Conservation (phyloP, 2,888 invertebrate species). For the Netelia virgata region DNA sequence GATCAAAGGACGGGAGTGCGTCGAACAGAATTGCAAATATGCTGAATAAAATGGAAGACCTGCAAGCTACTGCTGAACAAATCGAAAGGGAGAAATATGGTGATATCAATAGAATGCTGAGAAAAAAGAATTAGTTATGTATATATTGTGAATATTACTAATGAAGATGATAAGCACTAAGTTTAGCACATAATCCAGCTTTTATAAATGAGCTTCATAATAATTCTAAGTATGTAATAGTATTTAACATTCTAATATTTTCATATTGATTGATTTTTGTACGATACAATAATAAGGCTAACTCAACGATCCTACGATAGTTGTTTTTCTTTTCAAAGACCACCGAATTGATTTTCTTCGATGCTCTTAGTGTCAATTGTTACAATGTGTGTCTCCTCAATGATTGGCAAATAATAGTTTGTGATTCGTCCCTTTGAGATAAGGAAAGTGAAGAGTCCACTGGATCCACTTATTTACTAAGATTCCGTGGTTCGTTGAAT, state of each 20-base stretch:
- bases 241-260: conserved; percentile 48
- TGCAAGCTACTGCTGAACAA: conserved; percentile 74
- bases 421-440: too few relatives aligned
- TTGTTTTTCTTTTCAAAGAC: not conserved
- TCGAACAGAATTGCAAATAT: conserved; percentile 64
- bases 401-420: not conserved
- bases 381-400: not conserved
- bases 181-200: not conserved
- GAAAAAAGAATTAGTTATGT: conserved; percentile 3
- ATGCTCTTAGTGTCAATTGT: not conserved
- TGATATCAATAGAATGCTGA: conserved; percentile 69
- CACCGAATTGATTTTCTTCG: not conserved
- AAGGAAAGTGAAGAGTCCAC: not conserved
- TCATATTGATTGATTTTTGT: conserved; percentile 17
- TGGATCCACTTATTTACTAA: conserved; percentile 7
- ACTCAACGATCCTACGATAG: conserved; percentile 26
- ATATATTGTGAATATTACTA: not conserved
- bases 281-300: conserved; percentile 45
- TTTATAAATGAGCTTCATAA: conserved; percentile 1
- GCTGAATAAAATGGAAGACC: conserved; percentile 73
- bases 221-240: conserved; percentile 39
- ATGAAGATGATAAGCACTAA: not conserved
- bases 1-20: not conserved
- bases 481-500: conserved; percentile 34
- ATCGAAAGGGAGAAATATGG: conserved; percentile 73